Base-by-base conservation (phyloP, 2,888 invertebrate species). In the Endotricha flammealis region DNA sequence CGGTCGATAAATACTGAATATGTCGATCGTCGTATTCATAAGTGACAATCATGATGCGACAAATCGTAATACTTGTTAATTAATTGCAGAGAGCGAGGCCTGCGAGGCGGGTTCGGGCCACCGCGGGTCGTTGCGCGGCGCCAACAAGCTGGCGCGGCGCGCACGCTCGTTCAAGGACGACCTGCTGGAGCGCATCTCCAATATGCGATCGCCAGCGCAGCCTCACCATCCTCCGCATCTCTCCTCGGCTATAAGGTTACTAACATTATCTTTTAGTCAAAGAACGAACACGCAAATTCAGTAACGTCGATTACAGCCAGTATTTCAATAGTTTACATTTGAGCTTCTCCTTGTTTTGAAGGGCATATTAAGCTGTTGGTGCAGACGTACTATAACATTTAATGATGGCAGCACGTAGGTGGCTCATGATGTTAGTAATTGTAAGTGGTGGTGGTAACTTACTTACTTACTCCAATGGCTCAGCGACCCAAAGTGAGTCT, bases 101-200 rank as follows among this genome's bases (percentile, higher is more conserved):
- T 67, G 71, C 65, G 88, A 89, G 60, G 78, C 88, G 50, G 88
- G 90, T 46, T 89, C 91, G 49, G 93, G 93, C 39, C 92, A 92
- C 69, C 93, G 93, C 68, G 91, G 93, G 54, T 92, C 91, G 47
- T 83, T 92, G 76, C 93, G 93, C 68, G 93, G 94, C 66, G 95
- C 93, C 53, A 87, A 87, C 70, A 95, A 95, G 79, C 89, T 96
- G 81, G 95, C 95, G 40, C 89, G 95, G 51, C 90, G 96, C 50
- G 96, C 96, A 47, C 91, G 95, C 57, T 95, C 95, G 49, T 96
- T 96, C 87, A 96, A 96, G 87, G 95, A 96, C 90, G 96, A 96
- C 85, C 91, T 96, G 65, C 90, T 96, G 70, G 95, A 95, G 78
- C 95, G 95, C 80, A 91, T 96, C 75, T 94, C 94, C 53, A 93